Evolutionary conservation across 1,140 invertebrate species (phyloP).

Genomic region (Drosophila kanapiae): DNA sequence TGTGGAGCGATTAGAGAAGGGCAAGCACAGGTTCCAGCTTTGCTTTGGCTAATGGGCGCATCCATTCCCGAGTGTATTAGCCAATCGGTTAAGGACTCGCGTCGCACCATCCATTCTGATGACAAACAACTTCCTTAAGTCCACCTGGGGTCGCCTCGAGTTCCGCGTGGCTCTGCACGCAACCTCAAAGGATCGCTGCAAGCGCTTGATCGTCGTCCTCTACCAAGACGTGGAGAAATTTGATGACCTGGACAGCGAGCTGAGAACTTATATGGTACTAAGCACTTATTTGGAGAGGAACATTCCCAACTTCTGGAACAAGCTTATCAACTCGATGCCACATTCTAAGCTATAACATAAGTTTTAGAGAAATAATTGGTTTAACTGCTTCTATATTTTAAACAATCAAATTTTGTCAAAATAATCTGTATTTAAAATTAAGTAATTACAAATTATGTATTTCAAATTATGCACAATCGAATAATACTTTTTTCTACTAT

Average conservation of each 20-base stretch:
- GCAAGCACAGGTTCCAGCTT: conserved; percentile 4
- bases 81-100: conserved; percentile 27
- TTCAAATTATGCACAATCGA: no score
- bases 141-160: conserved; percentile 34
- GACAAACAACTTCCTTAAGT: conserved; percentile 30
- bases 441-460: no score
- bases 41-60: conserved; percentile 28
- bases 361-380: background rate
- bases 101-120: conserved; percentile 36
- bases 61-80: conserved; percentile 31
- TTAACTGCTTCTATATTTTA: background rate
- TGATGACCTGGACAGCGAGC: conserved; percentile 32
- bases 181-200: conserved; percentile 35
- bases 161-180: conserved; percentile 31
- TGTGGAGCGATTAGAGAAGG: conserved; percentile 15
- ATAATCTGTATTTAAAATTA: no score
- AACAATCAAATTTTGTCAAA: no score
- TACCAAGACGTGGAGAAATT: conserved; percentile 42
- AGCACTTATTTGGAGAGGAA: conserved; percentile 34
- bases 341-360: background rate
- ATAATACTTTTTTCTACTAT: no score
- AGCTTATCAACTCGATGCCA: conserved; percentile 41
- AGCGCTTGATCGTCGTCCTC: conserved; percentile 34
- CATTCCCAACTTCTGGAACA: conserved; percentile 39
- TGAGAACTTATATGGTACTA: conserved; percentile 27